phyloP scores from a whole-genome alignment of 2,888 invertebrate species.

The Acholoe squamosa region DNA sequence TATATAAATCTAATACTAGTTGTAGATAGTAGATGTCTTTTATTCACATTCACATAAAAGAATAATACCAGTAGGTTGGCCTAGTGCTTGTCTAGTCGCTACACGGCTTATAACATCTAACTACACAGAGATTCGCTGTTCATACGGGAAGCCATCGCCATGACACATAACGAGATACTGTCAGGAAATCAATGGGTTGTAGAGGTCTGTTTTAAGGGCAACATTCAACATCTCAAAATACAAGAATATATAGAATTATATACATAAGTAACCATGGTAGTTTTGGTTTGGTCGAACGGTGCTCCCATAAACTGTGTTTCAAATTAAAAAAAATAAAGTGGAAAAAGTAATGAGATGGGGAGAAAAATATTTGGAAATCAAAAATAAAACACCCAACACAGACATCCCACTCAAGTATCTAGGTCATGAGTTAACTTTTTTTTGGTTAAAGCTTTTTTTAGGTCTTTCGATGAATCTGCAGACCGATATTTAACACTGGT shows the following conservation, averaged over 20 bases:
- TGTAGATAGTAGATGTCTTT: background rate
- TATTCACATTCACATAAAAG: constrained; percentile 37
- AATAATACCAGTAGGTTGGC: background rate
- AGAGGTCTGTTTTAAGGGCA: background rate
- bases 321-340: background rate
- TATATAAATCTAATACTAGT: too few relatives aligned
- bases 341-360: background rate
- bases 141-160: background rate
- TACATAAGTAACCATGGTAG: background rate
- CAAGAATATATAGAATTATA: background rate
- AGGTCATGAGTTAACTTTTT: constrained; percentile 17
- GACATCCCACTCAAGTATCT: constrained; percentile 25
- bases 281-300: background rate
- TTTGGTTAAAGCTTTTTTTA: constrained; percentile 17
- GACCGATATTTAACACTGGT: constrained; percentile 16
- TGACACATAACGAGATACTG: background rate
- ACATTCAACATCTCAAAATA: background rate
- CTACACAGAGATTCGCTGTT: background rate
- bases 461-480: background rate
- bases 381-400: constrained; percentile 32
- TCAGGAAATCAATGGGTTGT: background rate
- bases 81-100: background rate
- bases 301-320: background rate
- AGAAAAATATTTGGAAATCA: background rate
- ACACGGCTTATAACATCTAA: background rate